Conservation (phyloP, 64 coral and sea anemone genomes). For the Porites lutea region DNA sequence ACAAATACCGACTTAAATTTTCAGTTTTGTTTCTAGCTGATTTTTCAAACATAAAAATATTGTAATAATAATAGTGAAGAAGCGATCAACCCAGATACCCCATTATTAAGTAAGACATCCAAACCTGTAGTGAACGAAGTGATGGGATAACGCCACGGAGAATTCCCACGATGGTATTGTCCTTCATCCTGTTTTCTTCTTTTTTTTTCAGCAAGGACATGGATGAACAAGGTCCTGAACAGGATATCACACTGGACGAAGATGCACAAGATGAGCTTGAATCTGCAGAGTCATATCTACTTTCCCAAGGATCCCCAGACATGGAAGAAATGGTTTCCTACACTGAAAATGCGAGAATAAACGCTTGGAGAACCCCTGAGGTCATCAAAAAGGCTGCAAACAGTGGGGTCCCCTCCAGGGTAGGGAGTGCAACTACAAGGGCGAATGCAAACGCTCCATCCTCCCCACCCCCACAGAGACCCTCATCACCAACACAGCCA, state of each 20-base stretch:
- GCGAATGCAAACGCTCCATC: not conserved
- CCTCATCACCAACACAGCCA: slow-evolving; percentile 40
- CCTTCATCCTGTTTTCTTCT: not conserved
- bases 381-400: slow-evolving; percentile 65
- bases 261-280: not conserved
- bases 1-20: too few relatives aligned
- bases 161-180: not conserved
- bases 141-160: not conserved
- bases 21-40: too few relatives aligned
- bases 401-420: slow-evolving; percentile 59
- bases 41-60: too few relatives aligned
- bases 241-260: not conserved
- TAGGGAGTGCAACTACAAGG: slow-evolving; percentile 74
- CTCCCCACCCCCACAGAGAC: slow-evolving; percentile 83
- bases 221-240: not conserved
- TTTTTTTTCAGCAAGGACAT: not conserved
- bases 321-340: slow-evolving; percentile 71
- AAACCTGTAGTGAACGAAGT: not conserved
- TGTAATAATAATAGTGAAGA: too few relatives aligned
- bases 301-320: not conserved
- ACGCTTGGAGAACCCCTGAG: slow-evolving; percentile 82
- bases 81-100: too few relatives aligned
- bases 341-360: slow-evolving; percentile 84
- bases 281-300: not conserved
- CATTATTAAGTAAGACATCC: too few relatives aligned